Evolutionary conservation across 1,140 invertebrate genomes (phyloP).

Genomic region (Chionoecetes opilio): DNA sequence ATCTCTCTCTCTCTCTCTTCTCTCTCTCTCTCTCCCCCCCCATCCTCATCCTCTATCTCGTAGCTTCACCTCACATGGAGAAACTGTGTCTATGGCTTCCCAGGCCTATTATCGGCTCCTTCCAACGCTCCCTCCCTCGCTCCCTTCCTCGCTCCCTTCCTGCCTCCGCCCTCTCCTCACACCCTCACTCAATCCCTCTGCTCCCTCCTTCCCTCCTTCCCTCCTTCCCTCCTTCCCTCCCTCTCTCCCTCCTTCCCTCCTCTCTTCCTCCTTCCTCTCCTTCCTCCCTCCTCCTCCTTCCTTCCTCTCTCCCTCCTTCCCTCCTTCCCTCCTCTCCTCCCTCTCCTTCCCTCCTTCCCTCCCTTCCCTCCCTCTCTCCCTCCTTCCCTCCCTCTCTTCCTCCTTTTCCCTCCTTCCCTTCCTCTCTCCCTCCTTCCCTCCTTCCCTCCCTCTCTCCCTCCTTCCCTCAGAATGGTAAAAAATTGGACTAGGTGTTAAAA

Average conservation of each 20-base stretch:
- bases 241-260: too few relatives aligned
- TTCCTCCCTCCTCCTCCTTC: background rate
- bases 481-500: too few relatives aligned
- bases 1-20: background rate
- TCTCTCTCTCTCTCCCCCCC: slow-evolving; percentile 24
- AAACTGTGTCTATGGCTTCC: background rate
- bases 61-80: slow-evolving; percentile 1
- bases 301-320: background rate
- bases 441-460: too few relatives aligned
- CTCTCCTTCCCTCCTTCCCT: too few relatives aligned
- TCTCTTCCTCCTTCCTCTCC: background rate
- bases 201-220: background rate
- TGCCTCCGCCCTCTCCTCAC: background rate
- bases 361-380: background rate
- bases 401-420: background rate
- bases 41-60: background rate
- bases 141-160: background rate
- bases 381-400: background rate
- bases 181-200: background rate
- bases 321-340: too few relatives aligned
- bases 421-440: background rate
- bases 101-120: background rate
- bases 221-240: background rate
- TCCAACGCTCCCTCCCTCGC: background rate
- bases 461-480: too few relatives aligned